Evolutionary conservation across 2,888 invertebrate species (phyloP), one percentile per base, ranked within the genome.

Genomic region (Tetrapedia diversipes): DNA sequence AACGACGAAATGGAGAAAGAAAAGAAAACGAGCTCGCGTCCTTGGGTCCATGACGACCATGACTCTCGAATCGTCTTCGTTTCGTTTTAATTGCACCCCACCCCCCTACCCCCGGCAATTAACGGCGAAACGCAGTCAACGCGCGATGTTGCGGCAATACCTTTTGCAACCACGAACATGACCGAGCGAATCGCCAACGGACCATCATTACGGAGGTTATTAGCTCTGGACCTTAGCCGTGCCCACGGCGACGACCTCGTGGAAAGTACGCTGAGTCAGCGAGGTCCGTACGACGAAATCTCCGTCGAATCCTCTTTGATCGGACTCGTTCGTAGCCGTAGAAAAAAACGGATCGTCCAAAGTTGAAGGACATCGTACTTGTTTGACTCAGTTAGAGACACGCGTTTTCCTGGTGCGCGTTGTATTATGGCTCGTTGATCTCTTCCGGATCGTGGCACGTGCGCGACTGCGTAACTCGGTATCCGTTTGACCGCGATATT

Each of bases 41-140:
- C 59, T 53, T 60, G 60, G 4, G 1, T n/a, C 16, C 16, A 16
- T 3, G 37, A 49, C 19, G 37, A 22, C 14, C 16, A 2, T 3
- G 3, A 11, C 0, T 19, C 6, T 22, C 37, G 41, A 43, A 53
- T 39, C n/a, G 45, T 39, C 22, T 24, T 22, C 22, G 4, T 16
- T 27, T 14, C 10, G n/a, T 37, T 27, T 8, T 63, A 68, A 68
- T 72, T 68, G 22, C n/a, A n/a, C n/a, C n/a, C n/a, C n/a, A n/a
- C n/a, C n/a, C n/a, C n/a, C n/a, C n/a, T 51, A 16, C 49, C 11
- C 24, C 11, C 16, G 0, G 8, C 24, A 29, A 59, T 51, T 16
- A n/a, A 8, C 32, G n/a, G 24, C 7, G 14, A 16, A 56, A n/a
- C 4, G n/a, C 24, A 39, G 24, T n/a, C 6, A 6, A 39, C 1